These are phyloP conservation scores for Pseudanteris insignis DNA, from an alignment of 2,888 invertebrate species.

Conservation along the genomic window DNA sequence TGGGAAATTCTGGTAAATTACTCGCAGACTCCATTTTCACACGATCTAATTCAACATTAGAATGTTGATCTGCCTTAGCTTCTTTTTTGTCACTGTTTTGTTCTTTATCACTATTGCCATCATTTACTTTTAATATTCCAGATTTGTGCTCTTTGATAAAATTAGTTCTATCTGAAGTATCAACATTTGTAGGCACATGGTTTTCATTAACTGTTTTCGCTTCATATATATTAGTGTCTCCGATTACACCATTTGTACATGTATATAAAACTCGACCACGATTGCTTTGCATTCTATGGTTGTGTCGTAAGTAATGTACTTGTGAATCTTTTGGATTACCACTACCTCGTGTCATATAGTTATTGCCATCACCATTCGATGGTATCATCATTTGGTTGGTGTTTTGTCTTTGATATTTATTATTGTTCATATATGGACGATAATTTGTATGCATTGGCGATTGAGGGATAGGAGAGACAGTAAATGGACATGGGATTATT, in stretches of 20 bases:
- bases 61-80: conserved; percentile 39
- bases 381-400: conserved; percentile 1
- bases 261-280: conserved; percentile 18
- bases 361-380: not conserved
- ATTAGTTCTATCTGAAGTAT: too few relatives aligned
- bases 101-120: conserved; percentile 51
- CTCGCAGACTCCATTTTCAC: not conserved
- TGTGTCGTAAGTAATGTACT: conserved; percentile 5
- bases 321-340: conserved; percentile 6
- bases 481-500: conserved; percentile 31
- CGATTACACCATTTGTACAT: conserved; percentile 8
- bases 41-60: not conserved
- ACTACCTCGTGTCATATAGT: not conserved
- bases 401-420: conserved; percentile 7
- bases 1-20: not conserved
- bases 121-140: conserved; percentile 45
- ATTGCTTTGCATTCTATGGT: conserved; percentile 12
- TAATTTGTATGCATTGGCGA: conserved; percentile 62
- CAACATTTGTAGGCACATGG: conserved; percentile 52
- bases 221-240: not conserved
- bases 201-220: not conserved
- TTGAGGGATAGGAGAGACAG: conserved; percentile 37
- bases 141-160: conserved; percentile 50
- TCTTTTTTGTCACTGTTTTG: conserved; percentile 53
- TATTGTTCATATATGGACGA: conserved; percentile 1